phyloP scores from a whole-genome alignment of 2,797 vertebrate species.

The Ceryle rudis region DNA sequence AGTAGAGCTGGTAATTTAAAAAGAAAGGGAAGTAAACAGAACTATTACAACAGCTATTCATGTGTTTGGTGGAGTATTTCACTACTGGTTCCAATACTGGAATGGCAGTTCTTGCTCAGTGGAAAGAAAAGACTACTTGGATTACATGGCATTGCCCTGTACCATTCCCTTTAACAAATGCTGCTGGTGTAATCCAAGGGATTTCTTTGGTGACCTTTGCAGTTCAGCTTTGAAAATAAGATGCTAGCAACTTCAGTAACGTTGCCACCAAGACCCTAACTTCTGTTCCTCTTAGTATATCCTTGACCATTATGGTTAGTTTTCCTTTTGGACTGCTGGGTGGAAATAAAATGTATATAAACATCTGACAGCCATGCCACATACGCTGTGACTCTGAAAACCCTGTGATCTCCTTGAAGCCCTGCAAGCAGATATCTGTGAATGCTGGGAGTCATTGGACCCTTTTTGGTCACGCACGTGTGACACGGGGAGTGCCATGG shows the following conservation, averaged over 20 bases:
- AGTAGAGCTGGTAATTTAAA: constrained; percentile 1
- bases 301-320: background rate
- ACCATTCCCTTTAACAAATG: background rate
- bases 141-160: background rate
- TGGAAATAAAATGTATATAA: background rate
- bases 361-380: background rate
- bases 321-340: background rate
- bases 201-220: background rate
- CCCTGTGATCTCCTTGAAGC: background rate
- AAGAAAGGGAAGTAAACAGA: constrained; percentile 61
- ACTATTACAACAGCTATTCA: constrained; percentile 27
- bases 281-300: background rate
- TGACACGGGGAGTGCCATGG: fast-evolving
- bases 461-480: background rate
- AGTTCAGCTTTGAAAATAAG: background rate
- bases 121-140: background rate
- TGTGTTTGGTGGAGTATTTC: constrained; percentile 36
- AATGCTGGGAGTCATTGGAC: background rate
- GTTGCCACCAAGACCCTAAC: background rate
- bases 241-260: background rate
- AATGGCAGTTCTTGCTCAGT: background rate
- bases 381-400: fast-evolving
- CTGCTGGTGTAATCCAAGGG: background rate
- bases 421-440: background rate
- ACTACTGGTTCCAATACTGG: background rate